Evolutionary conservation across 2,888 invertebrate species (phyloP), one percentile per base, ranked within the genome.

Genomic region (Serripes groenlandicus): DNA sequence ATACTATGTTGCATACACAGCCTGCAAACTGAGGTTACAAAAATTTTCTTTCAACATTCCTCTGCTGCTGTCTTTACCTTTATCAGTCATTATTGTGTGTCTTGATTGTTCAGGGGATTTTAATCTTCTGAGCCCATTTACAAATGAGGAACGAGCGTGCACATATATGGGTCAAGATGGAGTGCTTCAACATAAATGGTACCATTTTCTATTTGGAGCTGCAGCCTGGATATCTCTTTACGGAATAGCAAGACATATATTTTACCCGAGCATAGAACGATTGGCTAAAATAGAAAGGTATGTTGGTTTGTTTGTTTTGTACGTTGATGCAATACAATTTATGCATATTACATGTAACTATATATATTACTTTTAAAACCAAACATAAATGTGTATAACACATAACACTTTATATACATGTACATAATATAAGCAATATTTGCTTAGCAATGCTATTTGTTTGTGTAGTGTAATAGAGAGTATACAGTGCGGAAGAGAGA

Each of bases 11-110:
- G 94, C 93, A 30, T 95, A 95, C 86, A 95, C 95, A 79, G 95
- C 95, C 2, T 96, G 96, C 88, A 95, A 95, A 88, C 93, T 95
- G 49, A 92, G 93, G 75, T 94, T 95, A 88, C 95, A 95, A 89
- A 90, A 89, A 5, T 88, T 95, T 60, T 94, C 95, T 60, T 95
- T 94, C 85, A 92, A 94, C 7, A 80, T 95, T 18, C 95, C 95
- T 0, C 87, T 95, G 3, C 84, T 91, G 23, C 81, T 95, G 35
- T 91, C 95, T 1, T 92, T 94, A 0, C 95, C 95, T 3, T 78
- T 94, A 15, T 80, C 90, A 11, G 76, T 89, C 2, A 37, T 72
- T 3, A 52, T 89, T 9, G 74, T 84, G 9, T 49, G 69, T 9
- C 34, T 88, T 0, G 83, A 89, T 11, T 87, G 88, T 56, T 35